Evolutionary conservation across 2,113 vertebrate genomes (phyloP).

Genomic region (Ceyx melanurus): DNA sequence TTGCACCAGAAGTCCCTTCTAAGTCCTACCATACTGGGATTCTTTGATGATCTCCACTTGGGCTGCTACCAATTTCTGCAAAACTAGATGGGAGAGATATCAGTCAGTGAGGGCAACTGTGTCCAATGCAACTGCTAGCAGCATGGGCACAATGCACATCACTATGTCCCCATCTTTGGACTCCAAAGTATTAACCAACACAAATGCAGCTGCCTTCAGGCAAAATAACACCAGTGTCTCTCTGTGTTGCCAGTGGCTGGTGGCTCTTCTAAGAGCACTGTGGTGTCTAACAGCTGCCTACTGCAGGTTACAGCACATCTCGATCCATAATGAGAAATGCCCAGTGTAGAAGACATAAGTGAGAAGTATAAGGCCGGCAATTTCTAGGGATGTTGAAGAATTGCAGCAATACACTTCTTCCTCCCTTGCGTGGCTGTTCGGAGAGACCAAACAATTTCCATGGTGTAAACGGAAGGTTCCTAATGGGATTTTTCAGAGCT

Average conservation of each 20-base stretch:
- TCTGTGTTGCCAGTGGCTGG: not conserved
- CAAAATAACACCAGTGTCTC: fast-evolving
- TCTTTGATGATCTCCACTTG: not conserved
- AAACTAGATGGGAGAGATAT: not conserved
- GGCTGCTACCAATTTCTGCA: not conserved
- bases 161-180: fast-evolving
- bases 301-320: not conserved
- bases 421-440: not conserved
- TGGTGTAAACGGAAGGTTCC: not conserved
- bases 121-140: not conserved
- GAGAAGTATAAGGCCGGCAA: not conserved
- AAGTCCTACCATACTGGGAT: not conserved
- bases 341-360: not conserved
- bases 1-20: not conserved
- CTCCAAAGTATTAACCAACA: not conserved
- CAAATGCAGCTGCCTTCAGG: not conserved
- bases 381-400: not conserved
- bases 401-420: conserved; percentile 10
- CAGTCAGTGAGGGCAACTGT: fast-evolving
- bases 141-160: not conserved
- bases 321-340: not conserved
- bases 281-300: not conserved
- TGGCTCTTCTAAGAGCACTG: not conserved
- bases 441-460: conserved; percentile 38
- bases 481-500: conserved; percentile 62